These are phyloP conservation scores for Dendrolimus punctatus DNA, from an alignment of 1,140 invertebrate species.

Conservation along the genomic window DNA sequence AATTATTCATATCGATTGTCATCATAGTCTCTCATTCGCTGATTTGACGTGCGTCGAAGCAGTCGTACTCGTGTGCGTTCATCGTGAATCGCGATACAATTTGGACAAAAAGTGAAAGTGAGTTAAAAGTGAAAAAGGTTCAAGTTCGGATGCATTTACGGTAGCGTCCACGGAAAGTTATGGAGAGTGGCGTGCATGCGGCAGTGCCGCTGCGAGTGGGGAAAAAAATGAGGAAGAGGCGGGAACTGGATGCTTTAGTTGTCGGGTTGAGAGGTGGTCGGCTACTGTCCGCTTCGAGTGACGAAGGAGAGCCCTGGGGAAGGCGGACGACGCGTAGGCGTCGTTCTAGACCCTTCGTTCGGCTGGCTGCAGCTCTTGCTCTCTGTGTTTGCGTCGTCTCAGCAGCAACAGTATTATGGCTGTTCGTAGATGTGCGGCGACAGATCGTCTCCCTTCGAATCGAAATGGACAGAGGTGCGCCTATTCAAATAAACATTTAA, in stretches of 20 bases:
- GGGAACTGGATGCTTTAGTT: slow-evolving; percentile 73
- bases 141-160: slow-evolving; percentile 44
- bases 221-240: slow-evolving; percentile 75
- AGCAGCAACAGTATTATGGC: slow-evolving; percentile 78
- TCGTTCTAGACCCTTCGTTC: slow-evolving; percentile 58
- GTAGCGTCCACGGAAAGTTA: slow-evolving; percentile 39
- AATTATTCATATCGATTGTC: too few relatives aligned
- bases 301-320: slow-evolving; percentile 67
- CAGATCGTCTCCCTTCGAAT: slow-evolving; percentile 76
- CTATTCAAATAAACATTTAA: slow-evolving; percentile 1
- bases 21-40: slow-evolving; percentile 29
- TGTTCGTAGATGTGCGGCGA: slow-evolving; percentile 79
- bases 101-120: slow-evolving; percentile 29
- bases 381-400: slow-evolving; percentile 77
- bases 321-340: slow-evolving; percentile 35
- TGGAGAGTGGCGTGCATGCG: slow-evolving; percentile 59
- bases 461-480: slow-evolving; percentile 78
- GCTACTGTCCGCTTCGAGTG: slow-evolving; percentile 72
- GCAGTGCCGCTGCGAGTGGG: slow-evolving; percentile 68
- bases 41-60: slow-evolving; percentile 17
- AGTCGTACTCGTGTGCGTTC: slow-evolving; percentile 20
- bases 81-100: too few relatives aligned
- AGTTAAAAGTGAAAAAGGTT: slow-evolving; percentile 4
- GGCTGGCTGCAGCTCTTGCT: slow-evolving; percentile 75
- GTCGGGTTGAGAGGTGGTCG: slow-evolving; percentile 45